Base-by-base conservation (phyloP, 2,888 invertebrate species). In the Torymus auratus region DNA sequence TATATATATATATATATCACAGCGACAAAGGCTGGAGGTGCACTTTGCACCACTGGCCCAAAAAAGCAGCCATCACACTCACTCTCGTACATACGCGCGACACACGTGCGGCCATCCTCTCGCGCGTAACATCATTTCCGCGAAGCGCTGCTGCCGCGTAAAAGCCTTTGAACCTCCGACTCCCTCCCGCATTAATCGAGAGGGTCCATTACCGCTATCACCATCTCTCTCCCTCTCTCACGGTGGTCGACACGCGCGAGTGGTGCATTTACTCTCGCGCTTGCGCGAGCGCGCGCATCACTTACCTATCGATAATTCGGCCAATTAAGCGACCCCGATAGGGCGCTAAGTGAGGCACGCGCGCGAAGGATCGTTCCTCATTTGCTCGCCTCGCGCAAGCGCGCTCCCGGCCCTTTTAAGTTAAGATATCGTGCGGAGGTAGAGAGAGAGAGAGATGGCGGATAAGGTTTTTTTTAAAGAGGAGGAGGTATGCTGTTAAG, bases 201-300 rank as follows among this genome's bases (percentile, higher is more conserved):
- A 87, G 53, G 85, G 85, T 87, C 88, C 88, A 89, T 89, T 88
- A 89, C 87, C 87, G 84, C 86, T 89, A 89, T 89, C 88, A 85
- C 83, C 85, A 82, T 84, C 83, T 72, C 78, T 56, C 71, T 12
- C 58, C 28, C 75, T 17, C 52, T 41, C 53, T 64, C n/a, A 5
- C 12, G 68, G 55, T 68, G 68, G 55, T 17, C 58, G 41, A 41
- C 41, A 41, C 41, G 41, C 41, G 73, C 58, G 69, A 70, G 65
- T 70, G 78, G 41, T 41, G 41, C 41, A 41, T 41, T 41, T 41
- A 41, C 41, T 41, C 61, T 23, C 61, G 72, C 76, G 74, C 62
- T n/a, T n/a, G n/a, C n/a, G n/a, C n/a, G n/a, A n/a, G n/a, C n/a
- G 68, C 64, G 53, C 61, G 74, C 81, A 80, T 81, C 79, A 77